A percentile compares a stretch with the other conserved stretches of the same genome.
Evolutionary conservation across 2,113 vertebrate species (phyloP).

Genomic region (Alces alces): DNA sequence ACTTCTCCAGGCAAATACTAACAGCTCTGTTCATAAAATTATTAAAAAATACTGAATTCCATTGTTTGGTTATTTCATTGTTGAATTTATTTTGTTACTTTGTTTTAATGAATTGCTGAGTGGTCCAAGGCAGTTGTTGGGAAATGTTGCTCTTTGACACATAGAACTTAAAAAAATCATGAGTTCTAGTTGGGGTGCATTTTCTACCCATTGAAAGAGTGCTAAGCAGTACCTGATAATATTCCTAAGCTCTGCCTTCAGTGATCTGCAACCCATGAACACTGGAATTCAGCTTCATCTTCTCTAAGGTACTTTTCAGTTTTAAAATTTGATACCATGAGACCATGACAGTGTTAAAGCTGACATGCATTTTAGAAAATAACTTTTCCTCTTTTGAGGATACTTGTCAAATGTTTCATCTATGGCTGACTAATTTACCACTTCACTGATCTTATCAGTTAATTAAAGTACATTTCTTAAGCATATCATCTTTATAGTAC

Average conservation of each 20-base stretch:
- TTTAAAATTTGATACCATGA: background rate
- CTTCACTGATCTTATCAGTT: conserved; percentile 38
- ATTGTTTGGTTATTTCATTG: background rate
- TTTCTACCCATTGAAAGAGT: background rate
- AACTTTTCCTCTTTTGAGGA: conserved; percentile 29
- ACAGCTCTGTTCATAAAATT: background rate
- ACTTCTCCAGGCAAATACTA: background rate
- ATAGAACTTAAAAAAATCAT: background rate
- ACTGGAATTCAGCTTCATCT: background rate
- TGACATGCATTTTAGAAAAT: conserved; percentile 36
- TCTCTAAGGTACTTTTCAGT: background rate
- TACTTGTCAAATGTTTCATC: conserved; percentile 49
- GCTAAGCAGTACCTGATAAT: no score
- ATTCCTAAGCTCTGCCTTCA: background rate
- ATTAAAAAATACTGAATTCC: background rate
- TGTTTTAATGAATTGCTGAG: background rate
- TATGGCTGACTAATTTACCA: conserved; percentile 30
- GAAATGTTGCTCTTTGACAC: background rate
- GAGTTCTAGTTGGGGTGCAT: background rate
- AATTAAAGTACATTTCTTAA: conserved; percentile 42
- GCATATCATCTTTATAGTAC: background rate
- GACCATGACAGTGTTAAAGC: background rate
- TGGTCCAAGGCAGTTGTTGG: background rate
- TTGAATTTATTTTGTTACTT: background rate
- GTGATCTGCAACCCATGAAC: background rate